Evolutionary conservation across 1,140 invertebrate species (phyloP), one percentile per base, ranked within the genome.

Genomic region (Chrysopa pallens): DNA sequence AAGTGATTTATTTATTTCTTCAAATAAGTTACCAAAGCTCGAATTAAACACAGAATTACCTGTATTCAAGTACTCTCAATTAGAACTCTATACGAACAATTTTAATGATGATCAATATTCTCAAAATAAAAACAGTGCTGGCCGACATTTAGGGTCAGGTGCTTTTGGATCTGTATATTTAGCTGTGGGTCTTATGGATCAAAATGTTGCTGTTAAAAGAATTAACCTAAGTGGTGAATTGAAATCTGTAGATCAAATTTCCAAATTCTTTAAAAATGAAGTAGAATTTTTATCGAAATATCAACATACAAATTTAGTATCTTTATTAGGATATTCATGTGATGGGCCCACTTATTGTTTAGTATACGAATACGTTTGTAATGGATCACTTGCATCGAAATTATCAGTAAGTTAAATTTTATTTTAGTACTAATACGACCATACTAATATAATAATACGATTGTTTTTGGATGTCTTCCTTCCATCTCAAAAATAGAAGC

Each of bases 131-230:
- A 9, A 33, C 33, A 27, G 7, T 29, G 29, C 49, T 43, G 63
- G 62, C 33, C 56, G 64, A 9, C 65, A 67, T 49, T 62, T 84
- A 43, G 80, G 80, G 4, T 64, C 63, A 46, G 80, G 80, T 39
- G 77, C 74, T 8, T 82, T 78, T 63, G 79, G 79, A 11, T 67
- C 67, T 39, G 80, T 84, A 2, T 81, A 70, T 60, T 58, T 76
- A 42, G 77, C 72, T 12, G 55, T 58, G 12, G 60, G 64, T 41
- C 43, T 60, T 5, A 47, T 52, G 4, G 53, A 62, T 43, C 58
- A 67, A 44, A 52, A 57, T 14, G 62, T 80, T 7, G 78, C 77
- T 41, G 66, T 82, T 2, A 82, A 82, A 55, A 69, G 66, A 51
- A 52, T 78, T 49, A 48, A 63, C 56, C 54, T 57, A 50, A 50